A percentile compares a stretch with the other conserved stretches of the same genome.
phyloP scores from a whole-genome alignment of 2,113 vertebrate species.

The Boleophthalmus pectinirostris region DNA sequence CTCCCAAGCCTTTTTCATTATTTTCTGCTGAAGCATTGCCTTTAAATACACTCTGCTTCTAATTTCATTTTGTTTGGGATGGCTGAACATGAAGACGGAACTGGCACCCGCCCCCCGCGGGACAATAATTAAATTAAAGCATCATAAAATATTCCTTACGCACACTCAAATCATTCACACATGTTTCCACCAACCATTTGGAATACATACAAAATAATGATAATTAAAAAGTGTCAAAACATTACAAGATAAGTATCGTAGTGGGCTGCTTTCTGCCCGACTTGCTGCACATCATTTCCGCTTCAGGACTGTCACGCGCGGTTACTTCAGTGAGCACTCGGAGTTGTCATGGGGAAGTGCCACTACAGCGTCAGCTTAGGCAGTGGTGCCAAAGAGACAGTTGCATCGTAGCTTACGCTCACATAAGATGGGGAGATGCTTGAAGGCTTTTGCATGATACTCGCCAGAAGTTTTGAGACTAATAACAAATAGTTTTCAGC shows the following conservation, averaged over 20 bases:
- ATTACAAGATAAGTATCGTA: slow-evolving; percentile 1
- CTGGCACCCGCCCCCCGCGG: slow-evolving; percentile 41
- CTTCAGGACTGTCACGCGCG: slow-evolving; percentile 1
- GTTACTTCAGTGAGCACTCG: background rate
- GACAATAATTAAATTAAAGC: slow-evolving; percentile 55
- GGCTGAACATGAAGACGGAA: slow-evolving; percentile 56
- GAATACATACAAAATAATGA: background rate
- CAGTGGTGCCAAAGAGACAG: background rate
- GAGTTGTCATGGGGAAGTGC: background rate
- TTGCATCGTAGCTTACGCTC: background rate
- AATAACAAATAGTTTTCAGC: background rate
- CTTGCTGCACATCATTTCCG: background rate
- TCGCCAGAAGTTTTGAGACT: background rate
- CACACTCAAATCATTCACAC: slow-evolving; percentile 34
- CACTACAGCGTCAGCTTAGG: background rate
- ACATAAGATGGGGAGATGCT: background rate
- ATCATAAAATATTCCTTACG: slow-evolving; percentile 46
- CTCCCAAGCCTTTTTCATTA: slow-evolving; percentile 46
- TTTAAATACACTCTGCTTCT: slow-evolving; percentile 50
- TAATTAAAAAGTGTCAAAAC: slow-evolving; percentile 6
- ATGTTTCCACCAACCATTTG: slow-evolving; percentile 7
- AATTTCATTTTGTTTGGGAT: slow-evolving; percentile 66
- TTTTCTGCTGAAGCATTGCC: slow-evolving; percentile 47
- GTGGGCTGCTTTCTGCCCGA: background rate
- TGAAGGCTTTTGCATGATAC: background rate